Base-by-base conservation (phyloP, 2,888 invertebrate genomes). In the Eupithecia pulchellata region DNA sequence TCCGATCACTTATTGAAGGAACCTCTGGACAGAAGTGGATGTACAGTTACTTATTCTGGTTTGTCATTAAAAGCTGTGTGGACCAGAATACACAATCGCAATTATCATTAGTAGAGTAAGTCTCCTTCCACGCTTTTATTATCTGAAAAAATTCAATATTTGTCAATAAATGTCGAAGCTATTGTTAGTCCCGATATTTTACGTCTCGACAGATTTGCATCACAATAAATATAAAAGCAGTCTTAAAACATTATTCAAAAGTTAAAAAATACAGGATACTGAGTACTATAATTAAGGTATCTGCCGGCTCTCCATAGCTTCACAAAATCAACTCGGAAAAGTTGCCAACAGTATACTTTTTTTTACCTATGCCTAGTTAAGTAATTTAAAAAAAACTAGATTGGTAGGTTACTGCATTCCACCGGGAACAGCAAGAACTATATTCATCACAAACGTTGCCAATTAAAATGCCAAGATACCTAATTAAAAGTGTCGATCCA, bases 401-500 rank as follows among this genome's bases (percentile, higher is more conserved):
- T 57, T 29, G 27, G 29, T 29, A 29, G 17, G 2, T 14, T 9
- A 47, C 11, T 5, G 27, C 27, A 8, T 57, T 29, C 29, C 29
- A 57, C 29, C 14, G 17, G 29, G 17, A 6, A 57, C 57, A 27
- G 29, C 57, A 57, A 27, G 29, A 57, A 29, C 39, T n/a, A 13
- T 30, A 25, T 42, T 39, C 36, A 61, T 29, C 20, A 61, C 61
- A 32, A 61, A 17, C 57, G 20, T 36, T 36, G 61, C 61, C 61
- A 64, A 61, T 67, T 67, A 64, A 34, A 67, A 30, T 47, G 58
- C 29, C 60, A 29, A 52, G 64, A 34, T 75, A n/a, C 52, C 58
- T 60, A 63, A 72, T 74, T 71, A 70, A 71, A 64, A 65, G 65
- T 72, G 66, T 73, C 70, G 58, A 76, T 69, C 74, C 70, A 71